Base-by-base conservation (phyloP, 2,888 invertebrate species). In the Drosophila fungiperda region DNA sequence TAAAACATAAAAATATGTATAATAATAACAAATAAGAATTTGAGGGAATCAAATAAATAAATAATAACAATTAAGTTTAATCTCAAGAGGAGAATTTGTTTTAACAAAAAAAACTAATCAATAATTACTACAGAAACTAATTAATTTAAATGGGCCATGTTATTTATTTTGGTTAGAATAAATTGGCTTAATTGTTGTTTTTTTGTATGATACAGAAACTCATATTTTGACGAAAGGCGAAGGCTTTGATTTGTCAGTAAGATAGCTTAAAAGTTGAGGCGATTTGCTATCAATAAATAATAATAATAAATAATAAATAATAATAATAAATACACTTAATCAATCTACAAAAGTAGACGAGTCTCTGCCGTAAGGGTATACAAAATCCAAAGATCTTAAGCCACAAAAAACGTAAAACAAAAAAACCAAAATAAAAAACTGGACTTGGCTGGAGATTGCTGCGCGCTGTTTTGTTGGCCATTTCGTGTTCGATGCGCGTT, bases 401-500 rank as follows among this genome's bases (percentile, higher is more conserved):
- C 66, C 70, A 76, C 71, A 59, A 70, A 5, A 15, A 35, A 8
- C 1, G n/a, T 6, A 29, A 50, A 32, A 59, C 54, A 49, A 61
- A 50, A 50, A 77, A 57, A 48, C 40, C 54, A 49, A 68, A 50
- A 50, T 78, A 57, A 48, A 29, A 53, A 64, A 38, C 45, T 67
- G 62, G 62, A 61, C 58, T 54, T 70, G 58, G n/a, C 20, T 57
- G 32, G 26, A 54, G 71, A 73, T 60, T 60, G 64, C 26, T 64
- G 40, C 12, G 36, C 26, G 23, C 38, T 36, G 35, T 58, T 60
- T 57, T 64, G 40, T 63, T 66, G 76, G 60, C 71, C 83, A 81
- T 82, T 89, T 85, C 88, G 83, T 89, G 89, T 89, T 82, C 90
- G 81, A 85, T 80, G 89, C 87, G 79, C 85, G 80, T 87, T 87